Evolutionary conservation across 2,113 vertebrate genomes (phyloP), one percentile per base, ranked within the genome.

Genomic region (Rhinolophus ferrumequinum): DNA sequence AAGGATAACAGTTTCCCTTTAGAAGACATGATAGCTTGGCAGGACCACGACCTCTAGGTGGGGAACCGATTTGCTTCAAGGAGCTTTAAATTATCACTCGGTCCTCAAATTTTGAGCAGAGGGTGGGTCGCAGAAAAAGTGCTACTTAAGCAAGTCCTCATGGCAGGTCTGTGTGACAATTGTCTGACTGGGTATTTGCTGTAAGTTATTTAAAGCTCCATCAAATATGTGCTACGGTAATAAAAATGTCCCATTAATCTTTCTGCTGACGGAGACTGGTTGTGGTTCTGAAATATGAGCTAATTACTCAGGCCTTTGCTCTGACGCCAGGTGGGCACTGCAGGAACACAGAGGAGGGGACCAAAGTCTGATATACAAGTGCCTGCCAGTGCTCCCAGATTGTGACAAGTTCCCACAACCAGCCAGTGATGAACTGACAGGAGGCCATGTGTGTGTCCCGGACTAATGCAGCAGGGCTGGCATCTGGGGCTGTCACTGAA

Each of bases 291-390:
- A 60, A 80, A n/a, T 41, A 28, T 0, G 15, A 93, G 38, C 54
- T 8, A 8, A 19, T 33, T 19, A 47, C 38, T 22, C 22, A 47
- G 24, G 66, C 18, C 19, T 28, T 19, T 16, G 35, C 33, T 80
- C 26, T 58, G 18, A 13, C 0, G 3, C 19, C 9, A 12, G 79
- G 50, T 30, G 13, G 22, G 35, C 18, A 0, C 1, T 2, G 9
- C 1, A 30, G 69, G 60, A 13, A 13, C 30, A 9, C 52, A 60
- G 0, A 3, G 2, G 15, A 24, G 14, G 9, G 62, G n/a, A 52
- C 15, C 0, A 7, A 58, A 66, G 44, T 22, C 7, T 0, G 1
- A 8, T 0, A 38, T 16, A 30, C 5, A 4, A 13, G 10, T 14
- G 0, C 19, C 38, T 9, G 7, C 26, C 58, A 5, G 6, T 6